Evolutionary conservation across 2,888 invertebrate genomes (phyloP).

Genomic region (Asteroscopus sphinx): DNA sequence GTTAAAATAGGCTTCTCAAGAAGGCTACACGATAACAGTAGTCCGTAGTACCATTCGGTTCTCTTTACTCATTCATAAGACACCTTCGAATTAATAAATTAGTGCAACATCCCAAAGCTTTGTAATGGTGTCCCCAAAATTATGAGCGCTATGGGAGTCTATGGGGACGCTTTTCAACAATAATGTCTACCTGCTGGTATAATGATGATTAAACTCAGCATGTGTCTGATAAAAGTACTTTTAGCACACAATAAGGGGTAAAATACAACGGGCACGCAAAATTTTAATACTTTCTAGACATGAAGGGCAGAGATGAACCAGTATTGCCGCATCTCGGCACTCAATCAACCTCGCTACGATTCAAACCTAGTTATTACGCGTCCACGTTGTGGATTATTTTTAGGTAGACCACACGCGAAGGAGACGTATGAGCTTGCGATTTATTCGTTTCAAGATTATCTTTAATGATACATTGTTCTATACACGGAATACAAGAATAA

Average conservation of each 20-base stretch:
- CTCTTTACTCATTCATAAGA: neutral
- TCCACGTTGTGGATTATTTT: conserved; percentile 36
- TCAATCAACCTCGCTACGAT: conserved; percentile 21
- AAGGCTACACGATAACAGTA: too few species aligned
- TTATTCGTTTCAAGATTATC: conserved; percentile 39
- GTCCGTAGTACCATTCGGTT: neutral
- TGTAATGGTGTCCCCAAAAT: conserved; percentile 7
- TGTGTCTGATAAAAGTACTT: conserved; percentile 21
- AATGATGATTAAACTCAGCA: conserved; percentile 43
- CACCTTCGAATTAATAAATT: conserved; percentile 24
- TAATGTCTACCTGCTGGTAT: conserved; percentile 16
- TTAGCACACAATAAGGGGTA: conserved; percentile 7
- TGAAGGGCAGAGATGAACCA: conserved; percentile 41
- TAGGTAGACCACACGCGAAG: conserved; percentile 50
- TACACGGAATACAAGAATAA: too few species aligned
- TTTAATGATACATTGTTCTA: conserved; percentile 49
- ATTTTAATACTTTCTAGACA: conserved; percentile 26
- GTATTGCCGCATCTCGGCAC: conserved; percentile 23
- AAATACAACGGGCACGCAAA: conserved; percentile 30
- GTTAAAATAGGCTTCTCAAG: too few species aligned
- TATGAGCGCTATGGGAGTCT: conserved; percentile 6
- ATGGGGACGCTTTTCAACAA: conserved; percentile 26
- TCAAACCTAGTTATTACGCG: conserved; percentile 30
- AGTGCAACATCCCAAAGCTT: conserved; percentile 5
- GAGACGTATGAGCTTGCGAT: conserved; percentile 35